These are phyloP conservation scores for Cyphomyrus discorhynchus DNA, from an alignment of 2,113 vertebrate genomes.

Conservation along the genomic window DNA sequence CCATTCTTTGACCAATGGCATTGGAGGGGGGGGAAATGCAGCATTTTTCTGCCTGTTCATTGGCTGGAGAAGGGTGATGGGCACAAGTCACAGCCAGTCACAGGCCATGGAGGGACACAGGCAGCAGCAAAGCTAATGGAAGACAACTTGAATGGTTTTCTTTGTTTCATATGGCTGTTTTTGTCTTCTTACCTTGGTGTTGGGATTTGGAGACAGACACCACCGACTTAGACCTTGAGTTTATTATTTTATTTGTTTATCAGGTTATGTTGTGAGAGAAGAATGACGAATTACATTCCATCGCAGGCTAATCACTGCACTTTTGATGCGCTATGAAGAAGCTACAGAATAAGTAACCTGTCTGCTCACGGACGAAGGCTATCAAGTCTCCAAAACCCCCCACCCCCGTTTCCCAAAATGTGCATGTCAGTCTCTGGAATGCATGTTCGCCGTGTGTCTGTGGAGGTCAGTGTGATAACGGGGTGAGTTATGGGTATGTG, in stretches of 20 bases:
- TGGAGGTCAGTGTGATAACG: neutral
- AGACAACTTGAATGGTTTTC: slow-evolving; percentile 44
- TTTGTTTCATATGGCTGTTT: slow-evolving; percentile 25
- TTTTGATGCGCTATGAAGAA: neutral
- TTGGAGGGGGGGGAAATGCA: slow-evolving; percentile 13
- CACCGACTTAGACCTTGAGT: neutral
- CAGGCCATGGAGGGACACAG: slow-evolving; percentile 17
- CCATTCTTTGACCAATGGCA: slow-evolving; percentile 24
- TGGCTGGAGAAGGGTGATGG: slow-evolving; percentile 13
- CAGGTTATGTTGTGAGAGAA: neutral
- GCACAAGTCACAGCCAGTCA: slow-evolving; percentile 15
- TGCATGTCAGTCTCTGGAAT: neutral
- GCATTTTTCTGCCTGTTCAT: neutral
- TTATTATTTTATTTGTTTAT: neutral
- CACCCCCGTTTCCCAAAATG: neutral
- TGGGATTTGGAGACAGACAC: slow-evolving; percentile 6
- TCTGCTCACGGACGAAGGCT: neutral
- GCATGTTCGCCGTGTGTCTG: neutral
- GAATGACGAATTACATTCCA: slow-evolving; percentile 13
- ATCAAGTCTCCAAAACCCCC: neutral
- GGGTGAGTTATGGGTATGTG: neutral
- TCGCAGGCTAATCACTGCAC: neutral
- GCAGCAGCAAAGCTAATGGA: slow-evolving; percentile 21
- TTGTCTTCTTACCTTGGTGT: slow-evolving; percentile 21
- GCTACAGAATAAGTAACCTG: neutral